Evolutionary conservation across 2,113 vertebrate genomes (phyloP), one percentile per base, ranked within the genome.

Genomic region (Cyanoliseus patagonus): DNA sequence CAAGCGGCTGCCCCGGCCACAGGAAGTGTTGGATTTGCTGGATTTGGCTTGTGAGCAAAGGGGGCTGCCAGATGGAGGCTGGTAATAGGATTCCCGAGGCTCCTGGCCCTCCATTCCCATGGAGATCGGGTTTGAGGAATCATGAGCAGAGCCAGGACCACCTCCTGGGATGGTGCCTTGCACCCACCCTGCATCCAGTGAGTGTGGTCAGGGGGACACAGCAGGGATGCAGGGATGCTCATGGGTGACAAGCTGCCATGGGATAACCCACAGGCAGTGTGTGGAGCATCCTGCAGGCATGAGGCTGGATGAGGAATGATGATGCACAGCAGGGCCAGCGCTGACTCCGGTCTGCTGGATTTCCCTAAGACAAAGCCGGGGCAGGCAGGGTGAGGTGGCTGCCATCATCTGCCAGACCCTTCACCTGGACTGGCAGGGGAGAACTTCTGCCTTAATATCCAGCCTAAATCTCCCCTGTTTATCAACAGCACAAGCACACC

Each of bases 1-100:
- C 16, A 0, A 35, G 3, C 0, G 1, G 62, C 57, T 59, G 59
- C 30, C 30, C 42, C 1, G 0, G 49, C 44, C 37, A 18, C 7
- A 17, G 74, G 74, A 84, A 67, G 27, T 13, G 55, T n/a, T 91
- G 94, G 85, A 49, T 91, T 93, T 53, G 19, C 17, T 33, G 81
- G 77, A 75, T 90, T 87, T 76, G 83, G 41, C 37, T 77, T 22
- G 3, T 1, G 3, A 51, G 9, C 19, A 24, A 30, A 39, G 13
- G 51, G 17, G 41, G 42, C 17, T 46, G 35, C 80, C 86, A 49
- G 68, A 35, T 70, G 83, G 73, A 86, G 31, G 4, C 18, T 9
- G 7, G 8, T 6, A 62, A 78, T 13, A 52, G 87, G 63, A 87
- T 91, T 91, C 41, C 67, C 0, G 0, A 1, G 11, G 53, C 1